A percentile compares a stretch with the other conserved stretches of the same genome.
Evolutionary conservation across 2,113 vertebrate species (phyloP).

Genomic region (Daphoenositta chrysoptera): DNA sequence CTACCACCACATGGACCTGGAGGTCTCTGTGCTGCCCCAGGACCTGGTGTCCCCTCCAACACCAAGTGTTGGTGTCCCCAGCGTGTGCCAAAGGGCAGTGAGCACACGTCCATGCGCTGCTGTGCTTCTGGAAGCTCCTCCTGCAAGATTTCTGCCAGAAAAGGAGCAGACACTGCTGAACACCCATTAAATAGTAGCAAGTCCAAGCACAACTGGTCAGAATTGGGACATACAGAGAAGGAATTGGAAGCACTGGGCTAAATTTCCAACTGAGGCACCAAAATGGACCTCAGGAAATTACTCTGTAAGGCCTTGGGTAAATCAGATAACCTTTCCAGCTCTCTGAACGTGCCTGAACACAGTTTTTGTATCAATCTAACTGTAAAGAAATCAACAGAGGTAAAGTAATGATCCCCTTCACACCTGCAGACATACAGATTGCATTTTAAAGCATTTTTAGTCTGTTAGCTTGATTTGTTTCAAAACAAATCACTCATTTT

Average conservation of each 20-base stretch:
- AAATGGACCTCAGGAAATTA: constrained; percentile 45
- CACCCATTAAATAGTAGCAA: background rate
- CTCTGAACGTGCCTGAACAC: constrained; percentile 17
- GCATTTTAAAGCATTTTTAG: constrained; percentile 4
- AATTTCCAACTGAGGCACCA: background rate
- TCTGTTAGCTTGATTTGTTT: background rate
- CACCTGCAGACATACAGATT: background rate
- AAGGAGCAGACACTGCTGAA: background rate
- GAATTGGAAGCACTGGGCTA: background rate
- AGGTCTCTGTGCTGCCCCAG: background rate
- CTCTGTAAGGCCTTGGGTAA: constrained; percentile 29
- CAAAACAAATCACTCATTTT: background rate
- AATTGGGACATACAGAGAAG: background rate
- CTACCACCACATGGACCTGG: background rate
- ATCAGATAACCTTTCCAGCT: constrained; percentile 54
- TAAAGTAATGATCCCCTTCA: constrained; percentile 42
- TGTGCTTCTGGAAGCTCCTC: background rate
- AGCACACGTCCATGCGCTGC: background rate
- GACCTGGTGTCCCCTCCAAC: background rate
- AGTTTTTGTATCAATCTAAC: constrained; percentile 12
- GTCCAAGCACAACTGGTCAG: background rate
- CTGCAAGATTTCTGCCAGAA: background rate
- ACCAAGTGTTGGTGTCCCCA: background rate
- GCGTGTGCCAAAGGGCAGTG: fast-evolving
- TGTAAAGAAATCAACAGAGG: constrained; percentile 25